A percentile compares a stretch with the other conserved stretches of the same genome.
Evolutionary conservation across 2,888 invertebrate genomes (phyloP).

Genomic region (Caprella mutica): DNA sequence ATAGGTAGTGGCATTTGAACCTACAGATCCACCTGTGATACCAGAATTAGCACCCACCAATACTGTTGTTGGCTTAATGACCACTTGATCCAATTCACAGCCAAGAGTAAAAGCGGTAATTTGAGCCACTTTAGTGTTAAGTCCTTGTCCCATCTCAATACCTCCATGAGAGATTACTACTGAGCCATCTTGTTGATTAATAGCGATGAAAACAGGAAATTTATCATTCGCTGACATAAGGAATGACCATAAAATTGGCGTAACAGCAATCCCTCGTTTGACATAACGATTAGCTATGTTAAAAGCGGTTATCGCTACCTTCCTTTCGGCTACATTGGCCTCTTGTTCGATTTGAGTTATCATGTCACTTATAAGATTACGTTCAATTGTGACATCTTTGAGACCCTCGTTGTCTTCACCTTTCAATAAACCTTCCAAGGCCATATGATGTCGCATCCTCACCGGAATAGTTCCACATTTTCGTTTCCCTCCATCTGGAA

Average conservation of each 20-base stretch:
- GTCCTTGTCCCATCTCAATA: constrained; percentile 58
- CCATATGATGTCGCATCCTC: background rate
- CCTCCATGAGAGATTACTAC: constrained; percentile 55
- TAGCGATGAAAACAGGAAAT: constrained; percentile 22
- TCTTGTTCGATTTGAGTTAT: constrained; percentile 12
- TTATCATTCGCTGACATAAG: constrained; percentile 36
- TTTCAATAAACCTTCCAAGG: too few relatives aligned
- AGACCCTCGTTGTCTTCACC: background rate
- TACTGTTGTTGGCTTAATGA: constrained; percentile 53
- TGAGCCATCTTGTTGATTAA: constrained; percentile 41
- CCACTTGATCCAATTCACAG: constrained; percentile 54
- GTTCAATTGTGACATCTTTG: constrained; percentile 4
- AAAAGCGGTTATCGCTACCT: constrained; percentile 35
- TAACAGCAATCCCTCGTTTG: constrained; percentile 52
- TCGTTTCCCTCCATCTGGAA: constrained; percentile 2
- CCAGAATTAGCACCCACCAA: constrained; percentile 55
- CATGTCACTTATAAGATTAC: constrained; percentile 21
- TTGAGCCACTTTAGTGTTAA: constrained; percentile 65
- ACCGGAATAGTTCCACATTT: background rate
- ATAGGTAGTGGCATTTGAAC: constrained; percentile 50
- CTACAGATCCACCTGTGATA: constrained; percentile 57
- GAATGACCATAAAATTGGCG: constrained; percentile 58
- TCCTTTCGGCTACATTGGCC: constrained; percentile 33
- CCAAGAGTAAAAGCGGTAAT: constrained; percentile 60
- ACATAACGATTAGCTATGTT: constrained; percentile 58